Evolutionary conservation across 2,888 invertebrate genomes (phyloP).

Genomic region (Agrotis clavis): DNA sequence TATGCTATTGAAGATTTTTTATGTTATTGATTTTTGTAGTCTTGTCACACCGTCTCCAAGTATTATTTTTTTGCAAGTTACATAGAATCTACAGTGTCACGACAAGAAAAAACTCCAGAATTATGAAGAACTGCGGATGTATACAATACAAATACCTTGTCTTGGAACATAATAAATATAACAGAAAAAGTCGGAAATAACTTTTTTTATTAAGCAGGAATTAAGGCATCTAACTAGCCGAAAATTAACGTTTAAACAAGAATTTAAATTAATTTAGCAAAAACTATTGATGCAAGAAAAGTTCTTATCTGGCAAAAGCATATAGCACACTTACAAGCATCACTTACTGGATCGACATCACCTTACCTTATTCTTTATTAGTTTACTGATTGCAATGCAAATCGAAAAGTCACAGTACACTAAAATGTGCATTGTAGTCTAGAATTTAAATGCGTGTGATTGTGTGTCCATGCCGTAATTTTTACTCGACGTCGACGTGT

Average conservation of each 20-base stretch:
- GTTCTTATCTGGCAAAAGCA: background rate
- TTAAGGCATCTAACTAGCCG: background rate
- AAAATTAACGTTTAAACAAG: background rate
- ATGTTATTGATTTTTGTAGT: background rate
- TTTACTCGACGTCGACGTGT: too few relatives aligned
- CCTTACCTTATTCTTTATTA: background rate
- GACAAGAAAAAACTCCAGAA: constrained; percentile 2
- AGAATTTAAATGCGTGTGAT: too few relatives aligned
- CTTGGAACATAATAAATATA: too few relatives aligned
- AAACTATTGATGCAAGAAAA: background rate
- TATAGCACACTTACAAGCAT: background rate
- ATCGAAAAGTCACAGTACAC: too few relatives aligned
- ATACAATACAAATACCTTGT: constrained; percentile 1
- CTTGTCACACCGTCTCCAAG: background rate
- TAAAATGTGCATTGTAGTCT: background rate
- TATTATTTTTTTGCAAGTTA: background rate
- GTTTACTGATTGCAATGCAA: too few relatives aligned
- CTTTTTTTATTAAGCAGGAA: background rate
- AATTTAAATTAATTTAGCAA: background rate
- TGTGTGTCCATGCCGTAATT: too few relatives aligned
- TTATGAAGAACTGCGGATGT: constrained; percentile 1
- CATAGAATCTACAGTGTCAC: background rate
- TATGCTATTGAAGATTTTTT: background rate
- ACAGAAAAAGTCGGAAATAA: background rate
- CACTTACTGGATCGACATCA: background rate